Evolutionary conservation across 2,113 vertebrate genomes (phyloP).

Genomic region (Melanostigma gelatinosum): DNA sequence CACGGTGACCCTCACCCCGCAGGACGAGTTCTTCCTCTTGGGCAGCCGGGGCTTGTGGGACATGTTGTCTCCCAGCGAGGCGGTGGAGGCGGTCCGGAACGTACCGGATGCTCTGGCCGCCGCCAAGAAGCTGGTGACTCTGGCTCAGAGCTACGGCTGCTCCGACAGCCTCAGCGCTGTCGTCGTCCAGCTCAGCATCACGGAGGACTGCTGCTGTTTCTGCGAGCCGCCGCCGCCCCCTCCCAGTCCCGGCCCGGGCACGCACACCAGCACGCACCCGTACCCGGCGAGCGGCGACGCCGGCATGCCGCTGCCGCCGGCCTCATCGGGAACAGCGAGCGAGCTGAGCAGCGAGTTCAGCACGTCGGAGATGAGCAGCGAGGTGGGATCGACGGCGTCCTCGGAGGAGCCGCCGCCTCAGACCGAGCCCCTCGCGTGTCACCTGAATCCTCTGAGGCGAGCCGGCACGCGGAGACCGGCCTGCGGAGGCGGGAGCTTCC

Average conservation of each 20-base stretch:
- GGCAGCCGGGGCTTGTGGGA: conserved; percentile 96
- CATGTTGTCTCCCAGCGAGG: conserved; percentile 87
- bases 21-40: conserved; percentile 96
- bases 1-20: conserved; percentile 90
- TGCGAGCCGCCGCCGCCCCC: conserved; percentile 79
- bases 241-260: conserved; percentile 84
- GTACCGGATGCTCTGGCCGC: conserved; percentile 92
- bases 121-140: conserved; percentile 94
- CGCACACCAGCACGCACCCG: conserved; percentile 70
- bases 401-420: conserved; percentile 91
- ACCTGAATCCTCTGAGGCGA: conserved; percentile 81
- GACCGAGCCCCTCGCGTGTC: conserved; percentile 76
- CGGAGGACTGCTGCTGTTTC: conserved; percentile 93
- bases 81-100: conserved; percentile 90
- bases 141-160: conserved; percentile 96
- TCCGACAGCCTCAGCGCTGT: conserved; percentile 93
- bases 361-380: conserved; percentile 98
- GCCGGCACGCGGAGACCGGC: conserved; percentile 48
- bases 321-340: conserved; percentile 87
- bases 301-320: conserved; percentile 69
- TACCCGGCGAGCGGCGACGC: conserved; percentile 72
- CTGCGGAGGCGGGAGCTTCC: conserved; percentile 85
- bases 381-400: conserved; percentile 96
- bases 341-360: conserved; percentile 89
- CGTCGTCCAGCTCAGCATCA: conserved; percentile 93